Base-by-base conservation (phyloP, 2,113 vertebrate genomes). In the Rhinogobius similis region DNA sequence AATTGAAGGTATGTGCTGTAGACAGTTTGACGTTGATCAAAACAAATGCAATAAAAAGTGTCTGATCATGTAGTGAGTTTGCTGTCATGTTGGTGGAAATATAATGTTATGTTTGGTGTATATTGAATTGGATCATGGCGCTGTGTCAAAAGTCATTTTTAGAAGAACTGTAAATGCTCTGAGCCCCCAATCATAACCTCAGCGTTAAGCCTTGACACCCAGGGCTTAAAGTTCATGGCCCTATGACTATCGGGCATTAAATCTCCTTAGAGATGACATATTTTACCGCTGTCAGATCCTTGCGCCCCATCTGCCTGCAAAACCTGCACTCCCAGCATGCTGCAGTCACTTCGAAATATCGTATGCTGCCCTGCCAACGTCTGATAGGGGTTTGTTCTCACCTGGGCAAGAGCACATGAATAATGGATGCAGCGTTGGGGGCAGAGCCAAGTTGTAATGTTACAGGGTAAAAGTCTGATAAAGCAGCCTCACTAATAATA, bases 371-470 rank as follows among this genome's bases (percentile, higher is more conserved):
- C 72, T 81, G 75, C 78, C 82, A 78, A 70, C 67, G 74, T 85
- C 75, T 80, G 83, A 87, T 84, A 82, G 81, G 3, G 26, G 73
- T 86, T 86, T 80, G 75, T 81, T 84, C 78, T 85, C 84, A 88
- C 86, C 85, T 87, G 84, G 72, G 84, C 80, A 91, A 91, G 91
- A 84, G 83, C 83, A 83, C 81, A 88, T 90, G 69, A 88, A 91
- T 92, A 91, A 92, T 88, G 76, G 71, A 88, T 67, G 62, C 55
- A 9, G 78, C 61, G 39, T 69, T 79, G 82, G 76, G 70, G 44
- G 77, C 73, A 71, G 76, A 65, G 59, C 79, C 75, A 72, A 52
- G 61, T 74, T 65, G 75, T 50, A 27, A 68, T 73, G 78, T 79
- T 87, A 84, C 91, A 87, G 67, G 77, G 73, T 70, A 26, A 55